Evolutionary conservation across 2,888 invertebrate species (phyloP), one percentile per base, ranked within the genome.

Genomic region (Drosophila cognata): DNA sequence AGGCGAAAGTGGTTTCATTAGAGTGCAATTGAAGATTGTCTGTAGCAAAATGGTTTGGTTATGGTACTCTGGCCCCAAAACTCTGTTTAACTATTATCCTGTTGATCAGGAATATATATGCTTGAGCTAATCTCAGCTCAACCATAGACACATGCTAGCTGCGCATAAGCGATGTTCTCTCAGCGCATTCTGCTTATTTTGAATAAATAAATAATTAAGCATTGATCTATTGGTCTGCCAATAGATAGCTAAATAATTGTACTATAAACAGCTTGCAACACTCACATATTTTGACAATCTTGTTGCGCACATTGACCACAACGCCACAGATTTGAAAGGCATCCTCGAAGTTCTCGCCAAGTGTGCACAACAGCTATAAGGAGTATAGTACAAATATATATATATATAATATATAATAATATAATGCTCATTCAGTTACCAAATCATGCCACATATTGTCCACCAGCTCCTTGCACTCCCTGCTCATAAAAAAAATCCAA

Each of bases 311-410:
- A 94, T 98, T 99, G 64, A 99, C 98, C 79, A 98, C 98, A 79
- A 98, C 98, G 60, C 99, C 99, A 93, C 98, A 98, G 74, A 99
- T 96, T 92, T 98, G 97, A 79, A 98, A 97, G 70, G 98, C 96
- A 91, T 96, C 95, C 81, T 98, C 97, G 93, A 99, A 99, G 64
- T 97, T 97, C 94, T 99, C 99, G 56, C 99, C 99, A 94, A 99
- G 98, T 92, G 99, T 94, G 91, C 96, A 96, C 77, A 97, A 93
- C 57, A 97, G 94, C 95, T 95, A 80, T 52, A 21, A 66, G 46
- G n/a, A 11, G 4, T 7, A 13, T 50, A 43, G n/a, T 13, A 2
- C 8, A 18, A 0, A 3, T 4, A 41, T n/a, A 43, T 11, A 46
- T 7, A 21, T 46, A 46, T 43, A n/a, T 25, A 46, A 4, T 95